phyloP scores from a whole-genome alignment of 2,113 vertebrate genomes.

The Otocyon megalotis region DNA sequence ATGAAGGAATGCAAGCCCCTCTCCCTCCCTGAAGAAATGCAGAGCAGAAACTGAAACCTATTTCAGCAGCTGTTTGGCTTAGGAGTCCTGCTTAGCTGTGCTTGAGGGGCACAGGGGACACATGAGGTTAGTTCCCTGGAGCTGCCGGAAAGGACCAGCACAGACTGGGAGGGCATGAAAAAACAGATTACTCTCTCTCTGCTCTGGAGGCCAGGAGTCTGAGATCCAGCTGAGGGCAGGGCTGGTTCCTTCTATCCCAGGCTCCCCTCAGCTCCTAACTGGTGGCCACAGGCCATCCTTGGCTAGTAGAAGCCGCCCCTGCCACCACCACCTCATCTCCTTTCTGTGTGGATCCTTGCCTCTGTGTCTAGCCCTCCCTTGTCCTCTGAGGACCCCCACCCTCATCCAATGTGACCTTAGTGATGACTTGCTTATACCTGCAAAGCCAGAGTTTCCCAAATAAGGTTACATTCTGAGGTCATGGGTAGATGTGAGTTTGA shows the following conservation, averaged over 20 bases:
- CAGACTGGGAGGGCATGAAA: too few species aligned
- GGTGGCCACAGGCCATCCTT: background rate
- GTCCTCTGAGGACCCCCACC: background rate
- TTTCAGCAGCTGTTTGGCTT: background rate
- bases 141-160: background rate
- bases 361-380: background rate
- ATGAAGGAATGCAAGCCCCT: fast-evolving
- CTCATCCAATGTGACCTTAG: fast-evolving
- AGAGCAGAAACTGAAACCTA: background rate
- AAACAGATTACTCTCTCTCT: fast-evolving
- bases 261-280: background rate
- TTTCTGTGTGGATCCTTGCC: fast-evolving
- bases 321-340: fast-evolving
- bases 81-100: background rate
- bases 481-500: too few species aligned
- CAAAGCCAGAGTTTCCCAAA: background rate
- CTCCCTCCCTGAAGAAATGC: background rate
- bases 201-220: too few species aligned
- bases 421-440: background rate
- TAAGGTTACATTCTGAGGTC: background rate
- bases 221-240: fast-evolving
- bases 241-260: background rate
- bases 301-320: fast-evolving
- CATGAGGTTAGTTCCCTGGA: background rate
- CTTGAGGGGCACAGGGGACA: fast-evolving